Evolutionary conservation across 2,888 invertebrate species (phyloP).

Genomic region (Chrysolina haemoptera): DNA sequence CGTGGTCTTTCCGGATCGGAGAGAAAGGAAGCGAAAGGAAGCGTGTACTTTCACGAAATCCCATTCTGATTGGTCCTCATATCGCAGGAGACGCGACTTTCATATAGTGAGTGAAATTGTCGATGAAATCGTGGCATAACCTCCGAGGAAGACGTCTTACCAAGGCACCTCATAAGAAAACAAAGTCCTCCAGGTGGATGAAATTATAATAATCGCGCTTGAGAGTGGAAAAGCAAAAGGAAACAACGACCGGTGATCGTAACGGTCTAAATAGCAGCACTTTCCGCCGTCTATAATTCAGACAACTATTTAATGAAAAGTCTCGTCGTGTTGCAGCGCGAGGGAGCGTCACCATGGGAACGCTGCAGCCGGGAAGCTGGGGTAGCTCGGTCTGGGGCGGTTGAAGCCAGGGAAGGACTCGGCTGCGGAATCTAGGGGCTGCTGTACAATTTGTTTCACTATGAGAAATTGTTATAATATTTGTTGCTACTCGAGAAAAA

Average conservation of each 20-base stretch:
- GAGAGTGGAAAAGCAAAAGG: slow-evolving; percentile 19
- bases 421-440: neutral
- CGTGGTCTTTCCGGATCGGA: no score
- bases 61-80: no score
- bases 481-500: no score
- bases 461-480: no score
- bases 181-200: slow-evolving; percentile 9
- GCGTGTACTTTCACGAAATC: no score
- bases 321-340: slow-evolving; percentile 57
- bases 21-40: no score
- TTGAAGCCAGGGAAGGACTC: neutral
- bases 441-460: no score
- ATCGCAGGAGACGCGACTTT: no score
- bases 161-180: slow-evolving; percentile 2
- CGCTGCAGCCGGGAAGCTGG: slow-evolving; percentile 66
- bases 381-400: slow-evolving; percentile 38
- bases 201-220: slow-evolving; percentile 16
- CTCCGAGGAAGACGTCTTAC: neutral
- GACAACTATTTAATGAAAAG: slow-evolving; percentile 66
- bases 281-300: slow-evolving; percentile 61
- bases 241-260: slow-evolving; percentile 38
- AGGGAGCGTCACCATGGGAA: slow-evolving; percentile 67
- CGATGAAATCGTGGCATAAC: neutral
- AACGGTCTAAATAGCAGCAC: slow-evolving; percentile 57
- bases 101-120: no score